These are phyloP conservation scores for Natator depressus DNA, from an alignment of 2,113 vertebrate species.

Conservation along the genomic window DNA sequence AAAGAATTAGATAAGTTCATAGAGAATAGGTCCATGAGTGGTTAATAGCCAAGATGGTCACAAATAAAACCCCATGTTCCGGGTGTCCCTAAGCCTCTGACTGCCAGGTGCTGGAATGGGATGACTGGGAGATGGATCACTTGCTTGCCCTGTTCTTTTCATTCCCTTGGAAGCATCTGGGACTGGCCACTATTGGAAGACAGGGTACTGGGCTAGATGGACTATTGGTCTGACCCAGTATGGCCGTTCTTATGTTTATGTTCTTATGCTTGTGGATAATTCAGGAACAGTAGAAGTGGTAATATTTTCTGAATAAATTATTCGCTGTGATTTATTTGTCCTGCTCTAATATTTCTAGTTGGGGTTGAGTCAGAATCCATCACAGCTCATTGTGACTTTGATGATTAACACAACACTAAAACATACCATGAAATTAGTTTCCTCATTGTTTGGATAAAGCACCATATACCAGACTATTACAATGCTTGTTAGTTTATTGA, in stretches of 20 bases:
- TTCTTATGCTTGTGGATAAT: background rate
- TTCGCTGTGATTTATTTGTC: background rate
- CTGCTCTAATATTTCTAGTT: background rate
- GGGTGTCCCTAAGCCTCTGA: background rate
- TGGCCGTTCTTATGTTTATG: no score
- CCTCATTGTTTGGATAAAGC: background rate
- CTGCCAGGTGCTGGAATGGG: background rate
- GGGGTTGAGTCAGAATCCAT: background rate
- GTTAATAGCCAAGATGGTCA: background rate
- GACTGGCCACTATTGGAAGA: background rate
- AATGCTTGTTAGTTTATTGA: slow-evolving; percentile 19
- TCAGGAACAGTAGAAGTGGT: background rate
- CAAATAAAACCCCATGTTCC: background rate
- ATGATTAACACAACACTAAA: background rate
- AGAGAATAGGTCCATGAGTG: background rate
- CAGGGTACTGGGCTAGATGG: background rate
- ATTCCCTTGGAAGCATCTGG: background rate
- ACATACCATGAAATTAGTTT: slow-evolving; percentile 8
- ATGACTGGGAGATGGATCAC: background rate
- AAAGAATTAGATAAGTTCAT: background rate
- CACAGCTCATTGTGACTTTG: background rate
- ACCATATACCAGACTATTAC: background rate
- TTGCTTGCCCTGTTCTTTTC: background rate
- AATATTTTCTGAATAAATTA: background rate
- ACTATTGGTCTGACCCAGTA: background rate